Conservation (phyloP, 2,797 vertebrate genomes). For the Zenarchopterus dispar region DNA sequence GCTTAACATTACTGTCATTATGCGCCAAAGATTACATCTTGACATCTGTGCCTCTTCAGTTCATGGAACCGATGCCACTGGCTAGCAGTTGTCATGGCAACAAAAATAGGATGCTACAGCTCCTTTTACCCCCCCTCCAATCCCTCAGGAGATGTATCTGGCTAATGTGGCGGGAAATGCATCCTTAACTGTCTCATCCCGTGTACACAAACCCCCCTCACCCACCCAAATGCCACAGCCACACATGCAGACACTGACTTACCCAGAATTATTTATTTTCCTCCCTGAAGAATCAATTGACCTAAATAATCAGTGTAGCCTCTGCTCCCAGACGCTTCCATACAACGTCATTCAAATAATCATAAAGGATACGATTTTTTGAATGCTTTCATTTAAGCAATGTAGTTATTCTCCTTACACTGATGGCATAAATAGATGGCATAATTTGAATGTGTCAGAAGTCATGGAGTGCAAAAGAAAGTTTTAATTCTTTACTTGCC, state of each 20-base stretch:
- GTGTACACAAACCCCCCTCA: slow-evolving; percentile 36
- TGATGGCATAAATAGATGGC: slow-evolving; percentile 21
- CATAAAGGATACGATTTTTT: slow-evolving; percentile 12
- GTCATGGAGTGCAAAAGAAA: slow-evolving; percentile 9
- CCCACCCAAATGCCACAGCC: slow-evolving; percentile 26
- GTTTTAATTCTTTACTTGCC: neutral
- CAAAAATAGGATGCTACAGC: slow-evolving; percentile 67
- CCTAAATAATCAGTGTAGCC: slow-evolving; percentile 60
- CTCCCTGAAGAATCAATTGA: slow-evolving; percentile 72
- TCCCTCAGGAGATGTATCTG: slow-evolving; percentile 75
- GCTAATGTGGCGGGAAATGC: slow-evolving; percentile 80
- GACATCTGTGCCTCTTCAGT: slow-evolving; percentile 66
- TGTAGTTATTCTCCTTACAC: slow-evolving; percentile 4
- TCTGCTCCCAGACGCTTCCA: slow-evolving; percentile 44
- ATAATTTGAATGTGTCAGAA: slow-evolving; percentile 13
- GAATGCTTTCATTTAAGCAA: slow-evolving; percentile 18
- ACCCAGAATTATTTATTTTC: slow-evolving; percentile 48
- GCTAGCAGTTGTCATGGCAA: slow-evolving; percentile 79
- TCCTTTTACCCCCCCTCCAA: slow-evolving; percentile 35
- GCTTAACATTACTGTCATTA: slow-evolving; percentile 44
- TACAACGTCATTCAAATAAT: slow-evolving; percentile 54
- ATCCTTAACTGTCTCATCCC: slow-evolving; percentile 71
- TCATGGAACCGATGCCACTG: slow-evolving; percentile 61
- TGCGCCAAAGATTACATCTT: slow-evolving; percentile 62
- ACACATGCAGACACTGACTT: slow-evolving; percentile 42